phyloP scores from a whole-genome alignment of 2,113 vertebrate species.

The Dunckerocampus dactyliophorus region DNA sequence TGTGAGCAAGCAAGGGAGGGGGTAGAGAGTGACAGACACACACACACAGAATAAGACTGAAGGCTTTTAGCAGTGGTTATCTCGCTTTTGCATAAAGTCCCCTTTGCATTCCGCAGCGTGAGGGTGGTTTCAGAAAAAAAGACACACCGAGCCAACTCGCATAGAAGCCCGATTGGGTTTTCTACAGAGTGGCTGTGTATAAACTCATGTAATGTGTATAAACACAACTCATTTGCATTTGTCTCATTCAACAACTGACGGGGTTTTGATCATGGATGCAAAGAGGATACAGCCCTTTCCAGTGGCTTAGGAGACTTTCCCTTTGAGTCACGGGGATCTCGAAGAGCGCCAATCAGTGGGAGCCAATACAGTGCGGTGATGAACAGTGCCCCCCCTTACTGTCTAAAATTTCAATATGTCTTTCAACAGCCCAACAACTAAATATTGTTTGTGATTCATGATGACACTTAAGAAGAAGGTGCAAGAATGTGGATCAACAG shows the following conservation, averaged over 20 bases:
- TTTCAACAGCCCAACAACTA: no score
- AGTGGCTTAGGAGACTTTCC: slow-evolving; percentile 38
- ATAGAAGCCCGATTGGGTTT: slow-evolving; percentile 52
- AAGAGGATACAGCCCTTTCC: slow-evolving; percentile 35
- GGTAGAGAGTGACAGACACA: slow-evolving; percentile 5
- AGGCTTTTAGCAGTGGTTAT: slow-evolving; percentile 65
- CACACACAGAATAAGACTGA: slow-evolving; percentile 46
- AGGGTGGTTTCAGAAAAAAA: slow-evolving; percentile 54
- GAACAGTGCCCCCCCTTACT: no score
- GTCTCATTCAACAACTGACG: slow-evolving; percentile 53
- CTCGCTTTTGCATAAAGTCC: slow-evolving; percentile 66
- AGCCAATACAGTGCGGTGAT: background rate
- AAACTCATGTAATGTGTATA: slow-evolving; percentile 34
- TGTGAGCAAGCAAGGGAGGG: slow-evolving; percentile 19
- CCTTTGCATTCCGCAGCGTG: slow-evolving; percentile 50
- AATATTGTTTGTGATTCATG: no score
- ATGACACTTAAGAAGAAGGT: no score
- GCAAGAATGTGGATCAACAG: no score
- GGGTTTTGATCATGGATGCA: slow-evolving; percentile 46
- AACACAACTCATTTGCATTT: slow-evolving; percentile 55
- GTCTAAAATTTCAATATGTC: no score
- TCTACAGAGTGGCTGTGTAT: slow-evolving; percentile 37
- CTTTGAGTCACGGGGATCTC: slow-evolving; percentile 37
- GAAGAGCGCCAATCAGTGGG: slow-evolving; percentile 26
- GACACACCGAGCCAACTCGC: slow-evolving; percentile 49